Percentiles rank a stretch among this genome's conserved stretches.
These are phyloP conservation scores for Caligus rogercresseyi DNA, from an alignment of 1,140 invertebrate genomes.

Conservation along the genomic window DNA sequence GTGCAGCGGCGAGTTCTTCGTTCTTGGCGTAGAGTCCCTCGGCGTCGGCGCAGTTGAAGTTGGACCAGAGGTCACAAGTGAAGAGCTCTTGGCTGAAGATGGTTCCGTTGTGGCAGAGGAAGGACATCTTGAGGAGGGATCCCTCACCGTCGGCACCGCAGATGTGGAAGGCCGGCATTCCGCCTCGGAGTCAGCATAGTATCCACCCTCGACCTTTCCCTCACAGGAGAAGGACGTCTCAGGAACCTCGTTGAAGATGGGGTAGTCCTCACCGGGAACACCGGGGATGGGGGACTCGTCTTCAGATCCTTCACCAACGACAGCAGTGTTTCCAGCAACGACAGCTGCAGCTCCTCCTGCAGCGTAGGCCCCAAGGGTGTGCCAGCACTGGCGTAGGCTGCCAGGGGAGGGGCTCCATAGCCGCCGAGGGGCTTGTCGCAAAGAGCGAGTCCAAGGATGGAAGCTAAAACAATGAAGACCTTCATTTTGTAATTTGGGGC, in stretches of 20 bases:
- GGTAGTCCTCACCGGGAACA: constrained; percentile 23
- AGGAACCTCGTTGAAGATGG: constrained; percentile 31
- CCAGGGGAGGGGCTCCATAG: too few species aligned
- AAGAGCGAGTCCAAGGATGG: too few species aligned
- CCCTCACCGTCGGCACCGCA: neutral
- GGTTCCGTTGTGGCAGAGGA: constrained; percentile 71
- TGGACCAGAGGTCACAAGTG: constrained; percentile 82
- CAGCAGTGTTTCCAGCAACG: too few species aligned
- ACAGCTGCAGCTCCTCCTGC: too few species aligned
- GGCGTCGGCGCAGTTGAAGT: constrained; percentile 46
- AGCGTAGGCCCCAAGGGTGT: neutral
- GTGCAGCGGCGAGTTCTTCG: constrained; percentile 22
- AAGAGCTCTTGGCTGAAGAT: constrained; percentile 70
- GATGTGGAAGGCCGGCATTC: constrained; percentile 21
- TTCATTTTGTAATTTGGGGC: too few species aligned
- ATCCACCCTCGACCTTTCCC: neutral
- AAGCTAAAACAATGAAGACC: too few species aligned
- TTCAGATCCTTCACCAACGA: too few species aligned
- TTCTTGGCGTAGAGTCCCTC: constrained; percentile 35
- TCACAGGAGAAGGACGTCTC: constrained; percentile 29
- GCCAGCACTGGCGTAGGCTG: too few species aligned
- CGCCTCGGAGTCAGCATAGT: constrained; percentile 11
- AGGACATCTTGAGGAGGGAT: constrained; percentile 32
- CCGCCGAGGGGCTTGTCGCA: too few species aligned
- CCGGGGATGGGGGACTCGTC: constrained; percentile 18